Evolutionary conservation across 92 coral and sea anemone species (phyloP).

Genomic region (Anthopleura xanthogrammica): DNA sequence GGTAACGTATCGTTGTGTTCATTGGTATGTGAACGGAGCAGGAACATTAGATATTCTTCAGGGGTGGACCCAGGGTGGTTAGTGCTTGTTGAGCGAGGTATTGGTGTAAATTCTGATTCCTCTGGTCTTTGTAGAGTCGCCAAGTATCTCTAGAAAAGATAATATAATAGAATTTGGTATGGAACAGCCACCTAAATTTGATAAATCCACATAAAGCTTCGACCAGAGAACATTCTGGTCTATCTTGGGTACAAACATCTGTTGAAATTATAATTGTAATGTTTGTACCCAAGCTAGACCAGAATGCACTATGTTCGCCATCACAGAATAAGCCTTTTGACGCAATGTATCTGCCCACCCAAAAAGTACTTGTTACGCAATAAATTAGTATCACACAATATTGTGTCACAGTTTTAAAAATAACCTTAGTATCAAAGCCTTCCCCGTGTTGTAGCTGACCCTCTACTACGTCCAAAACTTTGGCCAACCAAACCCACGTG

Average conservation of each 20-base stretch:
- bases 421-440: slow-evolving; percentile 85
- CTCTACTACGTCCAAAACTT: slow-evolving; percentile 77
- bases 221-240: too few relatives aligned
- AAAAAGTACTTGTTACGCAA: slow-evolving; percentile 6
- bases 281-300: too few relatives aligned
- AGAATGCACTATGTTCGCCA: too few relatives aligned
- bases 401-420: background rate
- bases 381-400: background rate
- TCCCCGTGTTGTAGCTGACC: slow-evolving; percentile 77
- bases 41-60: slow-evolving; percentile 87
- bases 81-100: slow-evolving; percentile 59
- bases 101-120: slow-evolving; percentile 60
- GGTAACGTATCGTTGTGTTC: slow-evolving; percentile 88
- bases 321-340: too few relatives aligned
- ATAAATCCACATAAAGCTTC: too few relatives aligned
- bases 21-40: slow-evolving; percentile 70
- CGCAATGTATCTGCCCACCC: too few relatives aligned
- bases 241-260: too few relatives aligned
- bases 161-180: background rate
- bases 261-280: too few relatives aligned
- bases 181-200: too few relatives aligned
- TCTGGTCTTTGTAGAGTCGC: slow-evolving; percentile 72
- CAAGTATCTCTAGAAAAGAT: slow-evolving; percentile 26
- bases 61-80: slow-evolving; percentile 80
- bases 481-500: slow-evolving; percentile 83